Evolutionary conservation across 2,113 vertebrate species (phyloP).

Genomic region (Lepus europaeus): DNA sequence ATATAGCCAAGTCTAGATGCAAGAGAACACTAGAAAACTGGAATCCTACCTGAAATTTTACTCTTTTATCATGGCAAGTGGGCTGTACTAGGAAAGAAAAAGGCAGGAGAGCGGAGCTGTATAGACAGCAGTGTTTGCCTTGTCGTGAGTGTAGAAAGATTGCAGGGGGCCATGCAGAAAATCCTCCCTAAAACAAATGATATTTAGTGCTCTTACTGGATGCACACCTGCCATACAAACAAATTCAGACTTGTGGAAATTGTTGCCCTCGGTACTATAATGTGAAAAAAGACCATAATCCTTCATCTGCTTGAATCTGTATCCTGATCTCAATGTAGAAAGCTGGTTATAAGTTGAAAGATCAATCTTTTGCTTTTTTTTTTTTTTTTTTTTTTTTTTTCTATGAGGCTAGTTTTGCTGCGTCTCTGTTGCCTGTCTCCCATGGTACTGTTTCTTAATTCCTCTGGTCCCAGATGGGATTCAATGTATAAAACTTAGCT

Average conservation of each 20-base stretch:
- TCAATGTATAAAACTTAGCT: constrained; percentile 72
- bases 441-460: constrained; percentile 69
- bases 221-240: not conserved
- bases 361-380: not conserved
- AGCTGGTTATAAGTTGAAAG: not conserved
- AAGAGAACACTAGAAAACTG: not conserved
- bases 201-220: not conserved
- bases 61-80: not conserved
- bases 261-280: not conserved
- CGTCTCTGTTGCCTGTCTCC: constrained; percentile 11
- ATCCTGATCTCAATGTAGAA: not conserved
- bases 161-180: not conserved
- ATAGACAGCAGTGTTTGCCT: not conserved
- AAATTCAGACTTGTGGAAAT: constrained; percentile 24
- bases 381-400: not conserved
- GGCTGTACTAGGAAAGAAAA: not conserved
- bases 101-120: not conserved
- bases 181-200: not conserved
- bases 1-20: not conserved
- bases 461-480: constrained; percentile 64
- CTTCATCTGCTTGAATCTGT: not conserved
- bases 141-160: not conserved
- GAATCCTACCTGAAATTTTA: not conserved
- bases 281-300: not conserved
- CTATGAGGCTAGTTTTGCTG: constrained; percentile 5